These are phyloP conservation scores for Candidula unifasciata DNA, from an alignment of 2,888 invertebrate genomes.

Conservation along the genomic window DNA sequence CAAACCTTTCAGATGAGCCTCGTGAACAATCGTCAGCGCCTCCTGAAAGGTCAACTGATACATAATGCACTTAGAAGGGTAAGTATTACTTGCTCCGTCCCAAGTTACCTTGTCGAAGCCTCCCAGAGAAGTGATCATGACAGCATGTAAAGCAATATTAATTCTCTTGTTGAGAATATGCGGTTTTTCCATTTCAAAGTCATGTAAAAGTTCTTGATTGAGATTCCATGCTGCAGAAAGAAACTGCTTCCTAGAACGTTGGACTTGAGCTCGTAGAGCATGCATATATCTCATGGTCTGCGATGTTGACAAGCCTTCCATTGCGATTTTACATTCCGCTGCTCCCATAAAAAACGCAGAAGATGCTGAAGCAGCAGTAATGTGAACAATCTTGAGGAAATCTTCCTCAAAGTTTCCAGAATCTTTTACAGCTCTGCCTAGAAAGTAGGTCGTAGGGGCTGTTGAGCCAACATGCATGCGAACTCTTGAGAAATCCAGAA, in stretches of 20 bases:
- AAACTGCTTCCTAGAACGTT: slow-evolving; percentile 57
- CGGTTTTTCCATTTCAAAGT: slow-evolving; percentile 54
- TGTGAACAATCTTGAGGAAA: slow-evolving; percentile 62
- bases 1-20: slow-evolving; percentile 61
- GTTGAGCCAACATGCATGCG: slow-evolving; percentile 61
- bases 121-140: slow-evolving; percentile 60
- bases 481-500: slow-evolving; percentile 61
- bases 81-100: slow-evolving; percentile 65
- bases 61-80: slow-evolving; percentile 67
- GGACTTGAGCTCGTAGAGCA: slow-evolving; percentile 59
- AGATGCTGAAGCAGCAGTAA: slow-evolving; percentile 62
- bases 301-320: slow-evolving; percentile 63
- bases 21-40: slow-evolving; percentile 62
- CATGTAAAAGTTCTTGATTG: slow-evolving; percentile 60
- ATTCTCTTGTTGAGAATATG: slow-evolving; percentile 53
- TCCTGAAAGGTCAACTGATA: slow-evolving; percentile 62
- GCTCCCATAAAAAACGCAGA: slow-evolving; percentile 63
- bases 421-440: slow-evolving; percentile 62
- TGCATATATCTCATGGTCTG: slow-evolving; percentile 62
- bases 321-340: slow-evolving; percentile 63
- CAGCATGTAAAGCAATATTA: slow-evolving; percentile 60
- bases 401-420: slow-evolving; percentile 63
- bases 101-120: slow-evolving; percentile 64
- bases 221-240: slow-evolving; percentile 66
- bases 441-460: slow-evolving; percentile 64